Evolutionary conservation across 2,113 vertebrate genomes (phyloP).

Genomic region (Lasiurus borealis): DNA sequence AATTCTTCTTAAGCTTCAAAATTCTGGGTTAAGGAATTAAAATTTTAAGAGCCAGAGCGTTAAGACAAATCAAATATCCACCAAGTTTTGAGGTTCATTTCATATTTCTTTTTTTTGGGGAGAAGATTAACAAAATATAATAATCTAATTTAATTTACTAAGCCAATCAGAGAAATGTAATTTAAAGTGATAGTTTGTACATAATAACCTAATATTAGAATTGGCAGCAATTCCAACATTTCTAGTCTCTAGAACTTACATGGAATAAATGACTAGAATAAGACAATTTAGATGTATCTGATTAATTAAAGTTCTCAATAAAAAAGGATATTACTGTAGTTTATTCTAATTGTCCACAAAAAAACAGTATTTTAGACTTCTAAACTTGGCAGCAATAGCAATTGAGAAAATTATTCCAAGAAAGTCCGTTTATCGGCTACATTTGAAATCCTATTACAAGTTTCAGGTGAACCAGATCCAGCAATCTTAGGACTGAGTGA

Average conservation of each 20-base stretch:
- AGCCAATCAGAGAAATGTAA: conserved; percentile 70
- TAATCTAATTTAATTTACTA: conserved; percentile 79
- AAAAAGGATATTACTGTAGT: conserved; percentile 30
- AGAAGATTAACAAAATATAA: conserved; percentile 79
- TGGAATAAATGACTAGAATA: not conserved
- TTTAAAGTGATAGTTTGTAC: conserved; percentile 65
- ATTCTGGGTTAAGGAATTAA: conserved; percentile 39
- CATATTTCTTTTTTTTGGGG: conserved; percentile 60
- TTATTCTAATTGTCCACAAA: conserved; percentile 37
- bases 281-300: not conserved
- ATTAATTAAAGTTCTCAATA: conserved; percentile 43
- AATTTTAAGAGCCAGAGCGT: not conserved
- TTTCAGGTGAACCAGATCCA: conserved; percentile 43
- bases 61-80: conserved; percentile 33
- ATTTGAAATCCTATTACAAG: conserved; percentile 37
- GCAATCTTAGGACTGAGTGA: not conserved
- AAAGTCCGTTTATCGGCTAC: conserved; percentile 25
- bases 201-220: conserved; percentile 57
- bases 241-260: conserved; percentile 4
- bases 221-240: conserved; percentile 22
- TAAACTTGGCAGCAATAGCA: conserved; percentile 21
- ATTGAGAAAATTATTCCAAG: conserved; percentile 40
- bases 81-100: conserved; percentile 45
- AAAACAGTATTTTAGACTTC: conserved; percentile 57
- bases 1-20: conserved; percentile 38